Conservation (phyloP, 2,888 invertebrate species). For the Cantharis rustica region DNA sequence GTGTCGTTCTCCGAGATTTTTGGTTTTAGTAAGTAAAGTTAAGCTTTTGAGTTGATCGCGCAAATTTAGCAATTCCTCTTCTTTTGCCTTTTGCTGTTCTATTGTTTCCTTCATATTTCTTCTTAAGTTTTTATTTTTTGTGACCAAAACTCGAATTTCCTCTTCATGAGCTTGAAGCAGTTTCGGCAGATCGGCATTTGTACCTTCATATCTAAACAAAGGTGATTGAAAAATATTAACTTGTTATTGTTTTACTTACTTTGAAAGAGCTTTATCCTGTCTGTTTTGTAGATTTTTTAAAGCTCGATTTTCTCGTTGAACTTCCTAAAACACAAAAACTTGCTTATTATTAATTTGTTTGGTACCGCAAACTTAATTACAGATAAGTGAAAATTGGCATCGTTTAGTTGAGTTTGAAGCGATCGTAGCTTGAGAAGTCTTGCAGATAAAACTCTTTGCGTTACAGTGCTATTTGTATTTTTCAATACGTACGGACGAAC, state of each 20-base stretch:
- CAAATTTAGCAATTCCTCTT: constrained; percentile 67
- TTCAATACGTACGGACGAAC: constrained; percentile 28
- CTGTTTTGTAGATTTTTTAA: constrained; percentile 78
- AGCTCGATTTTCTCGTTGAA: constrained; percentile 74
- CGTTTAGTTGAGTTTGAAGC: constrained; percentile 78
- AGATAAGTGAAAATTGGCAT: constrained; percentile 78
- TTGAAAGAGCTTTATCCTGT: constrained; percentile 77
- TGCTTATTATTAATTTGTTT: not conserved
- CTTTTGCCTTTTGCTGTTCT: constrained; percentile 70
- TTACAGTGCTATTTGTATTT: constrained; percentile 42
- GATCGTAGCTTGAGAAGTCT: constrained; percentile 76
- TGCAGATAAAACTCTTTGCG: constrained; percentile 75
- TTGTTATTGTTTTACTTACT: constrained; percentile 53
- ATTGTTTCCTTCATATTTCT: constrained; percentile 66
- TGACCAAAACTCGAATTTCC: constrained; percentile 73
- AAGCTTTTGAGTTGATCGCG: constrained; percentile 74
- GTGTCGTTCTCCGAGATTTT: constrained; percentile 74
- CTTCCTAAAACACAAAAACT: constrained; percentile 58
- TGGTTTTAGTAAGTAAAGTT: constrained; percentile 72
- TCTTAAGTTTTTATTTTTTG: constrained; percentile 70
- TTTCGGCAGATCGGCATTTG: constrained; percentile 77
- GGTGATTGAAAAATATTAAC: not conserved
- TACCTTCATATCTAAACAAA: constrained; percentile 68
- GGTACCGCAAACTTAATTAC: constrained; percentile 56
- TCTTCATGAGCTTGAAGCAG: constrained; percentile 77